Evolutionary conservation across 2,888 invertebrate genomes (phyloP), one percentile per base, ranked within the genome.

Genomic region (Marronus borbonicus): DNA sequence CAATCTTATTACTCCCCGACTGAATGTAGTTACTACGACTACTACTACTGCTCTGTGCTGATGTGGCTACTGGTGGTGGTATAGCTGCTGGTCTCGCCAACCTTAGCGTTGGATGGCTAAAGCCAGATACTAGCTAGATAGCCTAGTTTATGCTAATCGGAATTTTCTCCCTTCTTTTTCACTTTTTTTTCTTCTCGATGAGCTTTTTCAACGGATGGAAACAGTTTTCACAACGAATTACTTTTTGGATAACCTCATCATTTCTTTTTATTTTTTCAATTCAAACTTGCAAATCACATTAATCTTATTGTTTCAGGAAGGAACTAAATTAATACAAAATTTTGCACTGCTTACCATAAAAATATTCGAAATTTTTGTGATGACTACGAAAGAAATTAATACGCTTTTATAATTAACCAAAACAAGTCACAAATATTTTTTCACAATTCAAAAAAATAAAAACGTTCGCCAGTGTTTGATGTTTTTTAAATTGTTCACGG

Each of bases 1-100:
- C 83, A 83, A 84, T 84, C 83, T 83, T 83, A 83, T 84, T 84
- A 84, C 82, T 80, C 81, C 55, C 81, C 81, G 78, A 81, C 79
- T 81, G 81, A 81, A 81, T 81, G 81, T 81, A 81, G 81, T 81
- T 81, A 80, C 80, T 76, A 76, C 76, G 52, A 76, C 55, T 76
- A 76, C 76, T 66, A 36, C 14, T 31, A 17, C 58, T 58, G 28
- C 55, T 28, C 60, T 28, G 58, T 58, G 20, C 17, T 58, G 24
- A 20, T 20, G 24, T 28, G 31, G 31, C 8, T 36, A n/a, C 44
- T 50, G 39, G n/a, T 20, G 17, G 49, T 20, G 44, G 14, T 24
- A 17, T 68, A 17, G 68, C 8, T 68, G 44, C 31, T 36, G 31
- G 31, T 36, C 31, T 36, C 31, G 31, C 39, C 68, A 44, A 44